A percentile compares a stretch with the other conserved stretches of the same genome.
Conservation (phyloP, 92 coral and sea anemone genomes). For the Zoanthus solanderi region DNA sequence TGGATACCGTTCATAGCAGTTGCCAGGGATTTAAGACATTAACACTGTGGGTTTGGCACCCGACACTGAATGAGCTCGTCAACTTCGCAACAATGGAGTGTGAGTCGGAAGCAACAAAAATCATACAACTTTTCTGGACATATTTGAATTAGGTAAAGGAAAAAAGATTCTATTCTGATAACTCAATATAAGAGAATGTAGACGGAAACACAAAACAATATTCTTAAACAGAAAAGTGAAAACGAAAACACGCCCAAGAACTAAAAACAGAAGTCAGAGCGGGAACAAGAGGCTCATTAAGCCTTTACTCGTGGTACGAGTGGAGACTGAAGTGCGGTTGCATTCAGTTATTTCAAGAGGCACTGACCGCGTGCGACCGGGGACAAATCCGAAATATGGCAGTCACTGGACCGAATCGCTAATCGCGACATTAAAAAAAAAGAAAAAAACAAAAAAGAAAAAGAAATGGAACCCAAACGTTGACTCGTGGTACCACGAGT, state of each 20-base stretch:
- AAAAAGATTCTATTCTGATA: not conserved
- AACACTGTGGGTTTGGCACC: constrained; percentile 59
- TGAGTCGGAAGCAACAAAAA: constrained; percentile 14
- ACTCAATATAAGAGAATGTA: not conserved
- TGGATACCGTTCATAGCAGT: constrained; percentile 59
- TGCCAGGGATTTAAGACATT: constrained; percentile 53
- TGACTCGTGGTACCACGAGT: too few species aligned
- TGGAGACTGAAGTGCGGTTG: too few species aligned
- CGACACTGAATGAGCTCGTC: constrained; percentile 33
- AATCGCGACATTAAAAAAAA: too few species aligned
- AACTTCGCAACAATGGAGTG: constrained; percentile 56
- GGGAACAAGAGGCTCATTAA: not conserved
- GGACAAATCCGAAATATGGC: too few species aligned
- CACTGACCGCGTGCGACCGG: too few species aligned
- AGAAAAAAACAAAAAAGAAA: too few species aligned
- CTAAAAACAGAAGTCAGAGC: not conserved
- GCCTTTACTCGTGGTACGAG: too few species aligned
- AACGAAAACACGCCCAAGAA: not conserved
- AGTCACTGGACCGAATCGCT: too few species aligned
- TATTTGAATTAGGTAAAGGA: constrained; percentile 46
- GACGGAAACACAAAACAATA: not conserved
- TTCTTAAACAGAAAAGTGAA: not conserved
- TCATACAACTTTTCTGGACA: constrained; percentile 49
- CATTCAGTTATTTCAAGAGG: too few species aligned
- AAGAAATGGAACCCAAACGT: too few species aligned